phyloP scores from a whole-genome alignment of 2,888 invertebrate species.

The Agapostemon virescens region DNA sequence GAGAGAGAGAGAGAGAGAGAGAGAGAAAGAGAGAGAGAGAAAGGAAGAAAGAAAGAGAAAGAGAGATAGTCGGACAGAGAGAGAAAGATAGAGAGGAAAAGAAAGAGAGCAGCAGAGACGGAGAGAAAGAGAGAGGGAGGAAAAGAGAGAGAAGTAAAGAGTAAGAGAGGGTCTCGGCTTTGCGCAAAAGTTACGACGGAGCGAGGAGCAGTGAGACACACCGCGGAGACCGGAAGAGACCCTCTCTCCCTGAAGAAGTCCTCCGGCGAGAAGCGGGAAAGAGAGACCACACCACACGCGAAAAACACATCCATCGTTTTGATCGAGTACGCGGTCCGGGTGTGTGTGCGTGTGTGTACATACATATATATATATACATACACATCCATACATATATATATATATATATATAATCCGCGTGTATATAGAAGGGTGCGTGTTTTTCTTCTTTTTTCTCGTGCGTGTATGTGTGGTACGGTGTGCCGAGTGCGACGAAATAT shows the following conservation, averaged over 20 bases:
- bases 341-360: slow-evolving; percentile 33
- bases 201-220: slow-evolving; percentile 74
- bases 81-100: slow-evolving; percentile 44
- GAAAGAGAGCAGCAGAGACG: slow-evolving; percentile 46
- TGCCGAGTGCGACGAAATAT: slow-evolving; percentile 35
- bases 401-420: no score
- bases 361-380: no score
- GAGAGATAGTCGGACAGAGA: slow-evolving; percentile 48
- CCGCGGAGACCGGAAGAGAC: slow-evolving; percentile 77
- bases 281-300: slow-evolving; percentile 45
- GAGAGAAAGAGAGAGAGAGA: slow-evolving; percentile 18
- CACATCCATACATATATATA: no score
- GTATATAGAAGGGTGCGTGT: slow-evolving; percentile 34
- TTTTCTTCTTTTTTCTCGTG: no score
- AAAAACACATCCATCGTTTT: slow-evolving; percentile 51
- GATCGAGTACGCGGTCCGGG: slow-evolving; percentile 45
- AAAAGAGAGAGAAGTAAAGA: slow-evolving; percentile 60
- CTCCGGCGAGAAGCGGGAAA: slow-evolving; percentile 56
- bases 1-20: slow-evolving; percentile 57
- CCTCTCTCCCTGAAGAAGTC: slow-evolving; percentile 72
- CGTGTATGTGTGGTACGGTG: slow-evolving; percentile 35
- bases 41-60: slow-evolving; percentile 32
- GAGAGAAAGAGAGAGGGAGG: slow-evolving; percentile 45
- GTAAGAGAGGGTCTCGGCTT: slow-evolving; percentile 71
- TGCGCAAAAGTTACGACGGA: slow-evolving; percentile 77